Evolutionary conservation across 2,797 vertebrate genomes (phyloP), one percentile per base, ranked within the genome.

Genomic region (Darevskia mixta): DNA sequence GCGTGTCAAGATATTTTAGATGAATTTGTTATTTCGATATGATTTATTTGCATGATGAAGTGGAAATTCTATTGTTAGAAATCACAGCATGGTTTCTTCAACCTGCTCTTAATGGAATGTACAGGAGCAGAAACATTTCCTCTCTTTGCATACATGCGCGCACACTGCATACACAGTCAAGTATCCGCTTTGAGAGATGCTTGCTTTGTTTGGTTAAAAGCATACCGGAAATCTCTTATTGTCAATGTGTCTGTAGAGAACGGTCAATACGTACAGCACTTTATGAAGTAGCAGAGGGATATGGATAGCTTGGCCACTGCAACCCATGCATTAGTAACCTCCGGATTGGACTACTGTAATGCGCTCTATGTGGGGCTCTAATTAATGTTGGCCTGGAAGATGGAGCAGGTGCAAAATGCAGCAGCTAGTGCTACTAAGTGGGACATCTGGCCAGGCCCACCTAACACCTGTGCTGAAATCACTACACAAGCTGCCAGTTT

Each of bases 41-140:
- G 61, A 78, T 78, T 88, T 83, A 83, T 88, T 83, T 78, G 45
- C 43, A 58, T 78, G 69, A 64, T 64, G 45, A 78, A 69, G 43
- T 69, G 80, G n/a, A 83, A 83, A 83, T 69, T 78, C 32, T 32
- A n/a, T 35, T 8, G 67, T 83, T 83, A 83, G 80, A 76, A 78
- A 69, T 55, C 72, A 8, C 25, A 17, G 41, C 43, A 69, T 66
- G n/a, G 61, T 67, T 77, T 82, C 61, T 69, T 27, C 61, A 11
- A 23, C 45, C 73, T 83, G 87, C 9, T 83, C 18, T 71, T n/a
- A 69, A 88, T 38, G 35, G 86, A 77, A 67, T 38, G 20, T 69
- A 77, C 43, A 38, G 23, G 55, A 78, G 38, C 27, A n/a, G 41
- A 83, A 82, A 67, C 73, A 49, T 83, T 87, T 77, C 17, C 2